Evolutionary conservation across 2,888 invertebrate species (phyloP).

Genomic region (Eupeodes luniger): DNA sequence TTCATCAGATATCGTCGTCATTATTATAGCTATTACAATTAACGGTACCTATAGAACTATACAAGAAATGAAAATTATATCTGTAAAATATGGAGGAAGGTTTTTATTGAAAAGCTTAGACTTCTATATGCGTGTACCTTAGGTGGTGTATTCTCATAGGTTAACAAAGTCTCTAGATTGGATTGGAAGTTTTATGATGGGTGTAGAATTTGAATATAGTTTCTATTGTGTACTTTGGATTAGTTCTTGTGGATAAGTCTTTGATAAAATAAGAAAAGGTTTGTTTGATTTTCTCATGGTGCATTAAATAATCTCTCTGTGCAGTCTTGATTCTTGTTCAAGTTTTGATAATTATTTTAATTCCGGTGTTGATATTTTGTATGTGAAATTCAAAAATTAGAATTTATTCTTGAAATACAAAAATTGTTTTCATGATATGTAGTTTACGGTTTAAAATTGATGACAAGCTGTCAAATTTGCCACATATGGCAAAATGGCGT

Average conservation of each 20-base stretch:
- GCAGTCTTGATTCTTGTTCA: too few species aligned
- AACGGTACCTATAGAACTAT: constrained; percentile 1
- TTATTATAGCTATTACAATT: constrained; percentile 45
- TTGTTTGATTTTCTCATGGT: constrained; percentile 62
- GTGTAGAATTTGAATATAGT: constrained; percentile 49
- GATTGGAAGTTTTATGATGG: background rate
- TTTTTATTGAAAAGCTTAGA: constrained; percentile 24
- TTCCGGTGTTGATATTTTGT: too few species aligned
- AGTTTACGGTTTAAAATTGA: too few species aligned
- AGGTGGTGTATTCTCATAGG: background rate
- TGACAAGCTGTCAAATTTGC: too few species aligned
- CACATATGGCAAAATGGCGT: too few species aligned
- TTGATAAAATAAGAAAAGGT: constrained; percentile 2
- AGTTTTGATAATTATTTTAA: too few species aligned
- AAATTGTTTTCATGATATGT: too few species aligned
- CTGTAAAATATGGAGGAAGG: background rate
- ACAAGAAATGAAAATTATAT: constrained; percentile 41
- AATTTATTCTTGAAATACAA: too few species aligned
- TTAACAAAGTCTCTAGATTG: background rate
- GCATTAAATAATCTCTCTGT: background rate
- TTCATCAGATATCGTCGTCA: constrained; percentile 45
- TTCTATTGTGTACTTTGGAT: constrained; percentile 56
- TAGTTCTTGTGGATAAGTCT: constrained; percentile 39
- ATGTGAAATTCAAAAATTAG: too few species aligned
- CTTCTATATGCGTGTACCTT: too few species aligned